Evolutionary conservation across 2,888 invertebrate species (phyloP).

Genomic region (Bibio marci): DNA sequence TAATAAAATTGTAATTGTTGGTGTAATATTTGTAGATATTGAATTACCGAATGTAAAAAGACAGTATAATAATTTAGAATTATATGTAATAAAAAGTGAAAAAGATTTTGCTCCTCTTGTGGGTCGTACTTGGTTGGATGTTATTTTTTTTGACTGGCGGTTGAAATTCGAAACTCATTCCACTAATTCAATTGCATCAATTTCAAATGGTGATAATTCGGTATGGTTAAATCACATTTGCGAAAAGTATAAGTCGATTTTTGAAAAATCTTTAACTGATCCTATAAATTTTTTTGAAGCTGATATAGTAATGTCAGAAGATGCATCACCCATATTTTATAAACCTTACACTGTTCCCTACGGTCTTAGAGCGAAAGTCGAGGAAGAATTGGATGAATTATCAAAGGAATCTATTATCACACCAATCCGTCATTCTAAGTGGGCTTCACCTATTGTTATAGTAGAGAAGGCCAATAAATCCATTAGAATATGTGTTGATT

Average conservation of each 20-base stretch:
- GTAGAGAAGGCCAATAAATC: constrained; percentile 15
- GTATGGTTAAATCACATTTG: neutral
- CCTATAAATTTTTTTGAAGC: neutral
- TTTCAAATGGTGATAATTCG: neutral
- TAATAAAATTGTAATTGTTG: neutral
- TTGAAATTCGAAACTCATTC: too few relatives aligned
- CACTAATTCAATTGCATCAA: neutral
- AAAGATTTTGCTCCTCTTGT: neutral
- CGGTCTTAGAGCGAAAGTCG: constrained; percentile 11
- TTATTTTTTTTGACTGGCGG: neutral
- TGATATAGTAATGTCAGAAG: neutral
- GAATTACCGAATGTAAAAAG: too few relatives aligned
- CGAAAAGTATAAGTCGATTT: neutral
- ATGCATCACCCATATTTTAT: constrained; percentile 10
- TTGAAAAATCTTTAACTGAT: neutral
- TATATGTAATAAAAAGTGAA: neutral
- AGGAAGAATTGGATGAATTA: constrained; percentile 11
- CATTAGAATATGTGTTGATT: constrained; percentile 19
- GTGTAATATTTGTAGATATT: neutral
- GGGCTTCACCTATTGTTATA: constrained; percentile 17
- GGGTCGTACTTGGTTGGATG: neutral
- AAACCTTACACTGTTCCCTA: constrained; percentile 13
- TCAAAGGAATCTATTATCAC: constrained; percentile 10
- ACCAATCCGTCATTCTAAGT: constrained; percentile 12
- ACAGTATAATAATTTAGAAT: neutral